Evolutionary conservation across 1,140 invertebrate genomes (phyloP).

Genomic region (Dreissena rostriformis): DNA sequence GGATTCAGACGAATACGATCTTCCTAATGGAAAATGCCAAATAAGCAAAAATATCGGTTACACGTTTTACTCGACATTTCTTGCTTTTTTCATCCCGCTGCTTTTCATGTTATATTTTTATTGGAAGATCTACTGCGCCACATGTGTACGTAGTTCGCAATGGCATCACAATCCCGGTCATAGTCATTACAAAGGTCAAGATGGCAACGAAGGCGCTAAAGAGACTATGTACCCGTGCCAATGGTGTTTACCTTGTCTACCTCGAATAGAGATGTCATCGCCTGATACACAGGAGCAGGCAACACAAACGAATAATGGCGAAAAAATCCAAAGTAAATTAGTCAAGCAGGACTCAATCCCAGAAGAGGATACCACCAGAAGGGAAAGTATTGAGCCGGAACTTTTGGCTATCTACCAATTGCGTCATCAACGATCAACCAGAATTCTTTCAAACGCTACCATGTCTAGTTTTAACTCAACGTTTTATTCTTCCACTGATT

Average conservation of each 20-base stretch:
- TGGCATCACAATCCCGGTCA: constrained; percentile 67
- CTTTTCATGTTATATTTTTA: constrained; percentile 81
- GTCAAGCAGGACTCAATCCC: not conserved
- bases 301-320: constrained; percentile 20
- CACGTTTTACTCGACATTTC: constrained; percentile 80
- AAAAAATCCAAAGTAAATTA: not conserved
- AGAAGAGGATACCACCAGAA: not conserved
- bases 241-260: not conserved
- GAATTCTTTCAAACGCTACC: constrained; percentile 44
- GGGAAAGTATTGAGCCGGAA: constrained; percentile 47
- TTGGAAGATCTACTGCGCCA: constrained; percentile 79
- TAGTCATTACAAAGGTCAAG: constrained; percentile 48
- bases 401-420: constrained; percentile 50
- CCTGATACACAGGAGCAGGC: constrained; percentile 25
- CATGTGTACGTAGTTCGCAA: constrained; percentile 77
- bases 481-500: constrained; percentile 52
- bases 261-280: not conserved
- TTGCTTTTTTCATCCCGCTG: constrained; percentile 82
- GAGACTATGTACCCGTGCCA: no score
- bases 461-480: constrained; percentile 42
- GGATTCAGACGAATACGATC: constrained; percentile 33
- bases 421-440: constrained; percentile 40
- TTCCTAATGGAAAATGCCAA: constrained; percentile 63
- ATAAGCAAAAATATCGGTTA: constrained; percentile 78
- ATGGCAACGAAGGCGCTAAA: no score